Conservation (phyloP, 64 coral and sea anemone genomes). For the Porites australiensis region DNA sequence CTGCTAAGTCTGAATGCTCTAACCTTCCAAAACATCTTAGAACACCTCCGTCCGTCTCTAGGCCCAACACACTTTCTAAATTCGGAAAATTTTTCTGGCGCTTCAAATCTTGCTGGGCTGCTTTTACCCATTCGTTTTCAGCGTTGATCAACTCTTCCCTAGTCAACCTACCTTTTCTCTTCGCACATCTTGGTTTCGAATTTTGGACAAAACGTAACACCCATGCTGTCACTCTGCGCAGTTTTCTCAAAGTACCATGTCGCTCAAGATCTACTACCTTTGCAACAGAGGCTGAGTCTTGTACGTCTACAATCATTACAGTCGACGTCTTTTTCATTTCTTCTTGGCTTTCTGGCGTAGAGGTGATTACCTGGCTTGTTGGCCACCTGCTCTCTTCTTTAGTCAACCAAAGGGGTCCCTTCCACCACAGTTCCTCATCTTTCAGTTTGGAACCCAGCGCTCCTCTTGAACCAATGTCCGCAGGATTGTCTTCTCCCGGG, state of each 20-base stretch:
- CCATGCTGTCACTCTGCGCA: no score
- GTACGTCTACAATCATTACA: not conserved
- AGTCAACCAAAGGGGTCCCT: not conserved
- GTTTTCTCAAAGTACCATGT: not conserved
- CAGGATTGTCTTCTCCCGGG: slow-evolving; percentile 18
- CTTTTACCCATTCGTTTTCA: no score
- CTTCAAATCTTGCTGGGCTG: no score
- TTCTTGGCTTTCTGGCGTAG: not conserved
- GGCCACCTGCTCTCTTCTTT: not conserved
- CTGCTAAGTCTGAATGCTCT: slow-evolving; percentile 56
- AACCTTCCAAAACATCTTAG: slow-evolving; percentile 69
- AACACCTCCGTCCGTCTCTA: no score
- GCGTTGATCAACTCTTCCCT: no score
- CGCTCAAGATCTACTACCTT: slow-evolving; percentile 18
- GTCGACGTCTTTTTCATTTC: slow-evolving; percentile 25
- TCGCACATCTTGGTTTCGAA: no score
- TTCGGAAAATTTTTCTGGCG: no score
- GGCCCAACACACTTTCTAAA: no score
- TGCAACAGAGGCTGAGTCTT: not conserved
- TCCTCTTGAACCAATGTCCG: slow-evolving; percentile 18
- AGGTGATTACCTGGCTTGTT: not conserved
- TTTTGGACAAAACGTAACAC: no score
- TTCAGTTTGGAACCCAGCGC: not conserved
- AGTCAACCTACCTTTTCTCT: no score
- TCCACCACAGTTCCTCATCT: not conserved